phyloP scores from a whole-genome alignment of 2,797 vertebrate genomes.

The Anas capensis region DNA sequence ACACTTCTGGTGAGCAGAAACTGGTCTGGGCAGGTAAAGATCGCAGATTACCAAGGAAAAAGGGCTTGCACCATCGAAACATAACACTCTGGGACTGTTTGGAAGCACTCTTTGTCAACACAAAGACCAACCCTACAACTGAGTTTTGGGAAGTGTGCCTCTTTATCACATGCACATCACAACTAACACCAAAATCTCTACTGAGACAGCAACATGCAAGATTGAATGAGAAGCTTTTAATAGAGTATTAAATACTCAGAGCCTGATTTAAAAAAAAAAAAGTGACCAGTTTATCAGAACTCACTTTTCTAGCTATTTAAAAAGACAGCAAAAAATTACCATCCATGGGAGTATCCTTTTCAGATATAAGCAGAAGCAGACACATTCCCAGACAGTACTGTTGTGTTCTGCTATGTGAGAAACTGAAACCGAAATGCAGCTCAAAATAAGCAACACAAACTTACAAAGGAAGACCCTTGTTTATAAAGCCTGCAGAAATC shows the following conservation, averaged over 20 bases:
- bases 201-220: background rate
- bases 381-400: background rate
- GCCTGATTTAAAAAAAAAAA: no score
- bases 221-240: background rate
- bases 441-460: background rate
- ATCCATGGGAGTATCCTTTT: background rate
- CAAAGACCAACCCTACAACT: background rate
- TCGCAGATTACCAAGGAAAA: background rate
- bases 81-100: background rate
- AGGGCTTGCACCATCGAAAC: background rate
- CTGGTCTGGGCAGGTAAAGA: slow-evolving; percentile 37
- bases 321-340: background rate
- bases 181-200: background rate
- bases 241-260: background rate
- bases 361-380: background rate
- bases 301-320: background rate
- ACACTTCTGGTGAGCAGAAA: background rate
- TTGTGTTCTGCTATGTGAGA: background rate
- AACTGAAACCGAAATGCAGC: background rate
- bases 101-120: no score
- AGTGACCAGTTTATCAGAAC: no score
- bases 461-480: background rate
- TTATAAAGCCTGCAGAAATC: background rate
- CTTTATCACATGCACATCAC: background rate
- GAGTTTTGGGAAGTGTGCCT: background rate